phyloP scores from a whole-genome alignment of 2,888 invertebrate genomes.

The Oithona nana region DNA sequence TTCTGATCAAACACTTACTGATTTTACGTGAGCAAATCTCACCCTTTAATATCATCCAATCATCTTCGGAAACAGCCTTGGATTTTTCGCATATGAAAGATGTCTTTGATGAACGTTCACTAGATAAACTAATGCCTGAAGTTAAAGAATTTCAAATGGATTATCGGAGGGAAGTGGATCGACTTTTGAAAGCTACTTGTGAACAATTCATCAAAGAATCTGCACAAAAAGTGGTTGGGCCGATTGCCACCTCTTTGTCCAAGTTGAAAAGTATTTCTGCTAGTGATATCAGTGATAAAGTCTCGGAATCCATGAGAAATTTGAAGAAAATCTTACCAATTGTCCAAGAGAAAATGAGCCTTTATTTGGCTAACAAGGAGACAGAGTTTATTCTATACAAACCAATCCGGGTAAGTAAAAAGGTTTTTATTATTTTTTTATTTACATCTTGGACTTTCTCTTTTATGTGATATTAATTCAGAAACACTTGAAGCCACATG shows the following conservation, averaged over 20 bases:
- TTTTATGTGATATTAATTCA: no score
- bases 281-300: background rate
- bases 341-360: conserved; percentile 71
- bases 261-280: conserved; percentile 28
- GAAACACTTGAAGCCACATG: no score
- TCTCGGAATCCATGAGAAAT: conserved; percentile 49
- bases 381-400: conserved; percentile 91
- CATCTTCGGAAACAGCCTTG: conserved; percentile 73
- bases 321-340: conserved; percentile 59
- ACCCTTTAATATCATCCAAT: conserved; percentile 90
- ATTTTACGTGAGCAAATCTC: conserved; percentile 94
- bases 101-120: conserved; percentile 67
- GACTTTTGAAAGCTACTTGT: conserved; percentile 69
- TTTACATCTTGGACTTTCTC: no score
- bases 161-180: conserved; percentile 86
- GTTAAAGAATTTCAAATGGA: conserved; percentile 44
- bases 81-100: conserved; percentile 84
- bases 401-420: conserved; percentile 19
- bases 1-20: conserved; percentile 89
- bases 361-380: conserved; percentile 87
- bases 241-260: conserved; percentile 48
- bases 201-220: conserved; percentile 63
- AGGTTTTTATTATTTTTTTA: background rate
- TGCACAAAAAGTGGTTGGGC: conserved; percentile 52
- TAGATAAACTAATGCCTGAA: conserved; percentile 62